Evolutionary conservation across 2,113 vertebrate species (phyloP).

Genomic region (Calidris pygmaea): DNA sequence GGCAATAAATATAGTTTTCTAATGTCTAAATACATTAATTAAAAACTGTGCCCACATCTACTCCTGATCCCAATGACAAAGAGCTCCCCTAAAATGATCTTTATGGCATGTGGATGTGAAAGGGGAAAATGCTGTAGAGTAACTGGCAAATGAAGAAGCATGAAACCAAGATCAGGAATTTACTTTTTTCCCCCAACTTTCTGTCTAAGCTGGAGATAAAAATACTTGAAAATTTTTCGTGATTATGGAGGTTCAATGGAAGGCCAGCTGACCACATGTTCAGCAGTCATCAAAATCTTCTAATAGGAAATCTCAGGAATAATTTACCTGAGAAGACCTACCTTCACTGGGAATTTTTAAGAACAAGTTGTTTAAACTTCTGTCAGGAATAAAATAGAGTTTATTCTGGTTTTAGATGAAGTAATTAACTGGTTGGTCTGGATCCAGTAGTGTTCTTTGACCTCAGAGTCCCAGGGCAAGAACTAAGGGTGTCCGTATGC

Average conservation of each 20-base stretch:
- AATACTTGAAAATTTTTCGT: background rate
- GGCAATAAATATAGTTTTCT: background rate
- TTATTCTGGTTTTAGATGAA: background rate
- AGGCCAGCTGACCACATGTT: background rate
- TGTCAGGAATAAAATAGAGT: background rate
- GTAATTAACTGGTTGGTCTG: background rate
- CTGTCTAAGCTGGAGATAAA: background rate
- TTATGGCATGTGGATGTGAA: background rate
- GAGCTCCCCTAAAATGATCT: background rate
- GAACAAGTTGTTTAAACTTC: background rate
- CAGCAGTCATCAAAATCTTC: background rate
- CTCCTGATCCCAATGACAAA: background rate
- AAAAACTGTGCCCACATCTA: background rate
- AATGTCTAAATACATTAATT: background rate
- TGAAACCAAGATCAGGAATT: background rate
- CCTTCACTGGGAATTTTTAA: background rate
- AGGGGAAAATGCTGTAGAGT: background rate
- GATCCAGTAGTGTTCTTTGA: background rate
- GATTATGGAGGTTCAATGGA: background rate
- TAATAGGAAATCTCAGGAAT: background rate
- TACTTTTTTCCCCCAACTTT: background rate
- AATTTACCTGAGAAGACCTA: background rate
- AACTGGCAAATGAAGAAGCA: background rate
- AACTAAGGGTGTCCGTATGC: fast-evolving
- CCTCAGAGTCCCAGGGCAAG: background rate